Evolutionary conservation across 2,888 invertebrate species (phyloP).

Genomic region (Acleris cristana): DNA sequence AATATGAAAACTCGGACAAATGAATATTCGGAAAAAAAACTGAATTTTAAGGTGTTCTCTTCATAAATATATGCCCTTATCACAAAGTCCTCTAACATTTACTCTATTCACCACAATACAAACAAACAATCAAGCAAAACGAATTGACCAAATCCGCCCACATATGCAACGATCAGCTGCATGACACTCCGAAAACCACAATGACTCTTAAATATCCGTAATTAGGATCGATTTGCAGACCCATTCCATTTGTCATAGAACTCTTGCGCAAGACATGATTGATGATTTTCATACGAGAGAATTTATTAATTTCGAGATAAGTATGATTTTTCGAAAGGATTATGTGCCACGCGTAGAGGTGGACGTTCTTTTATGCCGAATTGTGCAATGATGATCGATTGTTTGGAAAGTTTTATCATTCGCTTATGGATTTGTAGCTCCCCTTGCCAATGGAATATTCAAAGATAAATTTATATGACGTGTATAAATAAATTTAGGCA

Average conservation of each 20-base stretch:
- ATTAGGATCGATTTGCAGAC: constrained; percentile 77
- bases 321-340: constrained; percentile 67
- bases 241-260: constrained; percentile 68
- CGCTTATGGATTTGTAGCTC: constrained; percentile 39
- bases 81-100: too few species aligned
- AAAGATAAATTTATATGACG: constrained; percentile 16
- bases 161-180: constrained; percentile 55
- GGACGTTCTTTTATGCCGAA: constrained; percentile 24
- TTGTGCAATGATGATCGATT: constrained; percentile 37
- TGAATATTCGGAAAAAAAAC: too few species aligned
- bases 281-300: constrained; percentile 56
- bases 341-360: constrained; percentile 39
- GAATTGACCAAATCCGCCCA: constrained; percentile 47
- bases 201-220: constrained; percentile 78
- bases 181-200: constrained; percentile 63
- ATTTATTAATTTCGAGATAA: constrained; percentile 62
- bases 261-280: constrained; percentile 74
- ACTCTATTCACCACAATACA: constrained; percentile 16
- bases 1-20: too few species aligned
- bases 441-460: constrained; percentile 11
- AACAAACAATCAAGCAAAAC: constrained; percentile 39
- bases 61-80: too few species aligned
- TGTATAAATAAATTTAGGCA: background rate
- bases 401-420: constrained; percentile 49
- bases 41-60: too few species aligned